Evolutionary conservation across 2,797 vertebrate genomes (phyloP).

Genomic region (Myiothlypis chrysogaster): DNA sequence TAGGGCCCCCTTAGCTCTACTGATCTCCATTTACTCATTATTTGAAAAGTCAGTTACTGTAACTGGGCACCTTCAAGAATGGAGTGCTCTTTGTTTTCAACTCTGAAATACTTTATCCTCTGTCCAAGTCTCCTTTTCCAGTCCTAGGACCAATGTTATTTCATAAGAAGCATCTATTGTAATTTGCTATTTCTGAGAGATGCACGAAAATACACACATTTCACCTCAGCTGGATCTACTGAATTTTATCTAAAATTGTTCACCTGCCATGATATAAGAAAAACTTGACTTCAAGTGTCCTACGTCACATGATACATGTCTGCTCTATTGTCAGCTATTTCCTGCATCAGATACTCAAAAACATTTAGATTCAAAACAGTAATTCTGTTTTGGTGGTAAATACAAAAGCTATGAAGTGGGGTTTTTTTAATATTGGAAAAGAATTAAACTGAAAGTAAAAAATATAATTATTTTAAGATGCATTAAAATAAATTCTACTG

Average conservation of each 20-base stretch:
- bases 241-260: background rate
- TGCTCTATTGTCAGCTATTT: background rate
- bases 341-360: background rate
- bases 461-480: background rate
- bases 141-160: background rate
- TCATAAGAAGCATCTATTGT: background rate
- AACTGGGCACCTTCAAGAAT: background rate
- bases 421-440: background rate
- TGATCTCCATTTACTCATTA: background rate
- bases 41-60: background rate
- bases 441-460: background rate
- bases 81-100: background rate
- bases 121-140: background rate
- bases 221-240: background rate
- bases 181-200: background rate
- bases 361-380: background rate
- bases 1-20: fast-evolving
- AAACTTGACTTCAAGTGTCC: background rate
- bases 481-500: background rate
- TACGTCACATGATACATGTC: background rate
- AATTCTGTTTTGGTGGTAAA: background rate
- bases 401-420: background rate
- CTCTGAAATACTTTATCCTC: background rate
- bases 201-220: background rate
- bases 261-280: background rate